Conservation (phyloP, 2,888 invertebrate species). For the Heliconius cydno region DNA sequence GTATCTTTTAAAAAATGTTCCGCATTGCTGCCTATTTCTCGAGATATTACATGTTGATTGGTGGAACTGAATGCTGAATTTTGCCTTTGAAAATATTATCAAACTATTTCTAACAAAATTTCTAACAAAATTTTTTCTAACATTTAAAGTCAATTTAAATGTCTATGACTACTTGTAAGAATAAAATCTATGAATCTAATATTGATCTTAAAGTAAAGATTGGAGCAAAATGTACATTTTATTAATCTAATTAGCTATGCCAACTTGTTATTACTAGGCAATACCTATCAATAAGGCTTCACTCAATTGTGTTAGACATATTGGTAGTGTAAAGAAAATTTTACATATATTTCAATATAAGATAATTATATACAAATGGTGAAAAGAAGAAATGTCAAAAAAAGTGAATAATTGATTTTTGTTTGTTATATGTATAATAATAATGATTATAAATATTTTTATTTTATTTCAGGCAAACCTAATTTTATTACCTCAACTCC, state of each 20-base stretch:
- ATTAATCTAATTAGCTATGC: constrained; percentile 21
- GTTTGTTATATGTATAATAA: not conserved
- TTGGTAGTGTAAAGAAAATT: constrained; percentile 8
- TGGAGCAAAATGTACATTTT: not conserved
- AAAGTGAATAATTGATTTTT: constrained; percentile 39
- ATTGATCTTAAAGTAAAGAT: constrained; percentile 3
- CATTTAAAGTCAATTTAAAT: too few relatives aligned
- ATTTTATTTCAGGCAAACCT: constrained; percentile 61
- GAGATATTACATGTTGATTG: not conserved
- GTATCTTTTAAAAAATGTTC: not conserved
- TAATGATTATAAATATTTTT: constrained; percentile 30
- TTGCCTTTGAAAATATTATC: not conserved
- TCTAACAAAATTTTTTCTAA: too few relatives aligned
- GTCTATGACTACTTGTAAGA: not conserved
- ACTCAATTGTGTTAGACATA: constrained; percentile 22
- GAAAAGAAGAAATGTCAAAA: constrained; percentile 47
- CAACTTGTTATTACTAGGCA: not conserved
- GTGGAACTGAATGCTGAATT: not conserved
- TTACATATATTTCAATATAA: constrained; percentile 14
- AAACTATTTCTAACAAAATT: too few relatives aligned
- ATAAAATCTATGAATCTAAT: not conserved
- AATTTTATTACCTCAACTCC: constrained; percentile 65
- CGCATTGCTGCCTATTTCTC: not conserved
- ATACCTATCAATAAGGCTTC: constrained; percentile 15
- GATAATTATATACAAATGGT: constrained; percentile 40